Percentiles rank a stretch among this genome's conserved stretches.
Evolutionary conservation across 2,113 vertebrate species (phyloP).

Genomic region (Gambusia affinis): DNA sequence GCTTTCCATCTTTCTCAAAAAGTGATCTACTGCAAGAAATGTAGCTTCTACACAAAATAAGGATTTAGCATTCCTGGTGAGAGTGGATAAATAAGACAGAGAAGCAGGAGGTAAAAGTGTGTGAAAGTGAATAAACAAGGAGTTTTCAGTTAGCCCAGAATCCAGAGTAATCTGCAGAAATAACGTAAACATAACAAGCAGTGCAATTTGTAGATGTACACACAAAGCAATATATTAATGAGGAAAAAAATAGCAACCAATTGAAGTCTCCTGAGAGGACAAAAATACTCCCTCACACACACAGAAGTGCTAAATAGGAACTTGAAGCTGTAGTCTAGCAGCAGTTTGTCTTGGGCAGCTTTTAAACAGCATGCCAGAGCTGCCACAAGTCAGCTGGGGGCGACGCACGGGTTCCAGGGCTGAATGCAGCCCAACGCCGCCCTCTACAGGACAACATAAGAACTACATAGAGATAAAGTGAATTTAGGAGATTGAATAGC

Average conservation of each 20-base stretch:
- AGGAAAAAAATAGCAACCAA: slow-evolving; percentile 7
- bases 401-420: slow-evolving; percentile 14
- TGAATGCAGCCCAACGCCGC: slow-evolving; percentile 61
- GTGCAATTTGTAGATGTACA: neutral
- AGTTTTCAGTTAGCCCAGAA: slow-evolving; percentile 17
- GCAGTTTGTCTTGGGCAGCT: slow-evolving; percentile 74
- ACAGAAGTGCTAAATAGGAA: slow-evolving; percentile 58
- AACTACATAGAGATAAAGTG: slow-evolving; percentile 7
- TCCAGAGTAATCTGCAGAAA: slow-evolving; percentile 29
- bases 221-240: slow-evolving; percentile 6
- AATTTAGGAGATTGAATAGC: no score
- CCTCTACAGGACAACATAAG: slow-evolving; percentile 49
- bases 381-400: slow-evolving; percentile 52
- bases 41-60: slow-evolving; percentile 58
- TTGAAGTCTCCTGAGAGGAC: slow-evolving; percentile 15
- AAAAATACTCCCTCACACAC: slow-evolving; percentile 16
- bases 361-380: slow-evolving; percentile 72
- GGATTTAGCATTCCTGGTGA: slow-evolving; percentile 60
- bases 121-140: slow-evolving; percentile 39
- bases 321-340: slow-evolving; percentile 51
- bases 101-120: slow-evolving; percentile 42
- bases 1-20: neutral
- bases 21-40: slow-evolving; percentile 5
- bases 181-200: slow-evolving; percentile 2
- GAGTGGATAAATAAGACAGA: slow-evolving; percentile 52